A percentile compares a stretch with the other conserved stretches of the same genome.
Evolutionary conservation across 2,113 vertebrate species (phyloP).

Genomic region (Notarius quadriscutis): DNA sequence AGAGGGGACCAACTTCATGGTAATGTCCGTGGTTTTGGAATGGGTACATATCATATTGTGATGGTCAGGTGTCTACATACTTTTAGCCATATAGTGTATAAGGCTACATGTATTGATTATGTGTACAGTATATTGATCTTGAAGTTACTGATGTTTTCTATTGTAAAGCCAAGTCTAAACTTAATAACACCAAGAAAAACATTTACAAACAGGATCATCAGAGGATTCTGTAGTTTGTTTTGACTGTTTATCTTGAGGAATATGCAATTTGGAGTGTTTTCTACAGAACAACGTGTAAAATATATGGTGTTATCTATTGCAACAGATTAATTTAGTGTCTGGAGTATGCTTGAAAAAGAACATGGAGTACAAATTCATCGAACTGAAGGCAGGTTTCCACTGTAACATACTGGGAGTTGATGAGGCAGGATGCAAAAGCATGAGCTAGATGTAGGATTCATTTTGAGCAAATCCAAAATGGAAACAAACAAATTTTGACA

Average conservation of each 20-base stretch:
- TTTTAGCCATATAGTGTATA: too few species aligned
- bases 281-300: not conserved
- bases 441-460: not conserved
- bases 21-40: too few species aligned
- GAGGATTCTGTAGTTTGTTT: not conserved
- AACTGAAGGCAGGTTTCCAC: not conserved
- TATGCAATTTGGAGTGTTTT: not conserved
- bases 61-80: too few species aligned
- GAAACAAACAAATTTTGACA: not conserved
- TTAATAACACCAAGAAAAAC: too few species aligned
- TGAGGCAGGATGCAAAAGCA: not conserved
- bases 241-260: not conserved
- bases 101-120: not conserved
- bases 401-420: not conserved
- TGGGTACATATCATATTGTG: too few species aligned
- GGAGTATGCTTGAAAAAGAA: not conserved
- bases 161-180: too few species aligned
- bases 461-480: not conserved
- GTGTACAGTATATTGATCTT: not conserved
- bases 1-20: too few species aligned
- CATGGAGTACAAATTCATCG: not conserved
- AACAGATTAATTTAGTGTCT: not conserved
- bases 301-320: not conserved
- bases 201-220: not conserved
- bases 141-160: not conserved